A percentile compares a stretch with the other conserved stretches of the same genome.
Evolutionary conservation across 2,113 vertebrate species (phyloP).

Genomic region (Sardina pilchardus): DNA sequence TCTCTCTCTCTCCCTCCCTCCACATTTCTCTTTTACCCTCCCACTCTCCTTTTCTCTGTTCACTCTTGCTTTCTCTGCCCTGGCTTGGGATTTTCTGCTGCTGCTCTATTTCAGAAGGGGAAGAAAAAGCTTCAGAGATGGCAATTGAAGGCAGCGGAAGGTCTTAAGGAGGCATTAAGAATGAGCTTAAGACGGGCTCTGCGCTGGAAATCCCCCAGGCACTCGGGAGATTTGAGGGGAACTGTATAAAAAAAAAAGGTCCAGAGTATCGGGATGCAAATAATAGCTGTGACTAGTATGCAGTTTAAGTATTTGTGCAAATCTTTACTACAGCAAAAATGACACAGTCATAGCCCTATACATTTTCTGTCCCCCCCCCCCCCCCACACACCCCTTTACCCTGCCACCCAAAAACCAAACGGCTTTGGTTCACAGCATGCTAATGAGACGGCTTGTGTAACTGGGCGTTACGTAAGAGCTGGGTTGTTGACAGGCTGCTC

Average conservation of each 20-base stretch:
- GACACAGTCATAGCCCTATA: neutral
- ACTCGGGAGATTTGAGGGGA: neutral
- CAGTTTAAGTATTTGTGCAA: too few relatives aligned
- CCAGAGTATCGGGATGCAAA: too few relatives aligned
- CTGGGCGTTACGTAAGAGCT: slow-evolving; percentile 3
- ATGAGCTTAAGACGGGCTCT: neutral
- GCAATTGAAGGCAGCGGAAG: neutral
- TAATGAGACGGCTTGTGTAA: slow-evolving; percentile 34
- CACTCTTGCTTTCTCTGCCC: too few relatives aligned
- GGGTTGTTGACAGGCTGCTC: slow-evolving; percentile 39
- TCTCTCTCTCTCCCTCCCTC: neutral
- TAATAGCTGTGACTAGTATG: too few relatives aligned
- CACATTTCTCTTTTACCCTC: neutral
- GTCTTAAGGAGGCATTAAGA: neutral
- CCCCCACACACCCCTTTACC: neutral
- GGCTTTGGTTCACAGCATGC: slow-evolving; percentile 18
- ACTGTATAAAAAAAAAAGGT: neutral
- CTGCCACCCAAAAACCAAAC: neutral
- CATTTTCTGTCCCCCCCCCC: neutral
- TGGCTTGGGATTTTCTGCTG: too few relatives aligned
- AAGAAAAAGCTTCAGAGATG: too few relatives aligned
- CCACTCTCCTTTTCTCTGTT: neutral
- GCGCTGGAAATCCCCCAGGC: too few relatives aligned
- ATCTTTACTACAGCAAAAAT: too few relatives aligned
- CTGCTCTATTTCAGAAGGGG: too few relatives aligned